A percentile compares a stretch with the other conserved stretches of the same genome.
These are phyloP conservation scores for Hydrochoerus hydrochaeris DNA, from an alignment of 2,113 vertebrate genomes.

Conservation along the genomic window DNA sequence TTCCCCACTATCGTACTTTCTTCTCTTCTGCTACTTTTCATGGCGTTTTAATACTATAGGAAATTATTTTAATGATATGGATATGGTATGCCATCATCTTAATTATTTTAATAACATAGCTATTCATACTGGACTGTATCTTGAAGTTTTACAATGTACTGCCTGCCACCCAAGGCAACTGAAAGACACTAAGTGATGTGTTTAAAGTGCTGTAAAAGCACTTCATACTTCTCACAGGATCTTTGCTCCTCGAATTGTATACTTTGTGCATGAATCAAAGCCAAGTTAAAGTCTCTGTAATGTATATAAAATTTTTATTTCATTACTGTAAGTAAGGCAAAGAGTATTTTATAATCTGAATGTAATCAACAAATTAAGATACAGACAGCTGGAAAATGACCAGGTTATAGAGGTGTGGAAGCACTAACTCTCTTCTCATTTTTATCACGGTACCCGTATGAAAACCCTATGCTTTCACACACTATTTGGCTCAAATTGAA, in stretches of 20 bases:
- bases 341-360: not conserved
- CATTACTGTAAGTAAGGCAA: not conserved
- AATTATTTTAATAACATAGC: not conserved
- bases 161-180: not conserved
- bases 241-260: not conserved
- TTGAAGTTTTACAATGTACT: conserved; percentile 17
- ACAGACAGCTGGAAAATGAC: not conserved
- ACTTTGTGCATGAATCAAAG: not conserved
- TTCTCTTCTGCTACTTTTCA: not conserved
- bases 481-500: not conserved
- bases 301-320: not conserved
- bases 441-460: not conserved
- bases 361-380: not conserved
- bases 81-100: not conserved
- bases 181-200: not conserved
- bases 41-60: not conserved
- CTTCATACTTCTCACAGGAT: not conserved
- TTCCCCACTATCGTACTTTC: not conserved
- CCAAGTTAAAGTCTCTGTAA: not conserved
- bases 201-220: not conserved
- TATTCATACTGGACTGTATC: not conserved
- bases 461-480: not conserved
- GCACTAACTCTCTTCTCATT: not conserved
- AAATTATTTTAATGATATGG: not conserved
- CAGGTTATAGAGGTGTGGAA: not conserved